These are phyloP conservation scores for Elysia chlorotica DNA, from an alignment of 1,140 invertebrate species.

Conservation along the genomic window DNA sequence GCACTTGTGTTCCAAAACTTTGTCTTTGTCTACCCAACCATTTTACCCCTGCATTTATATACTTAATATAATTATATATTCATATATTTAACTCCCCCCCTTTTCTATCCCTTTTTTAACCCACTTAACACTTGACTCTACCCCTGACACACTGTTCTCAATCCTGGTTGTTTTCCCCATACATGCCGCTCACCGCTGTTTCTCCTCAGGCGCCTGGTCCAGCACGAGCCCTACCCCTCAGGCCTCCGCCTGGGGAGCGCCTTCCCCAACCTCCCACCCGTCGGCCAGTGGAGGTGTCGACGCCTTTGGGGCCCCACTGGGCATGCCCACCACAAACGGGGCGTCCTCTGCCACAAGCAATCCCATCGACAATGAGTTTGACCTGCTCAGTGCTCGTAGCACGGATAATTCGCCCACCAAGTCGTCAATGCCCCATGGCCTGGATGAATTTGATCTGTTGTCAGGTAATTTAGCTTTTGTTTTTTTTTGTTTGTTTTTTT, in stretches of 20 bases:
- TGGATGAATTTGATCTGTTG: constrained; percentile 27
- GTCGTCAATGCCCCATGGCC: constrained; percentile 6
- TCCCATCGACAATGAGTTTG: constrained; percentile 55
- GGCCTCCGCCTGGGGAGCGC: constrained; percentile 34
- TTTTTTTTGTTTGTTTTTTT: too few relatives aligned
- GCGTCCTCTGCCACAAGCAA: constrained; percentile 23
- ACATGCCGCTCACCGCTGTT: too few relatives aligned
- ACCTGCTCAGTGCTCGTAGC: constrained; percentile 46
- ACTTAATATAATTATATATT: too few relatives aligned
- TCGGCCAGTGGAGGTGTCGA: constrained; percentile 17
- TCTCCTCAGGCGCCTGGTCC: constrained; percentile 12
- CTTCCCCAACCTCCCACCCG: constrained; percentile 16
- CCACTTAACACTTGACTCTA: too few relatives aligned
- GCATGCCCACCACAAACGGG: constrained; percentile 38
- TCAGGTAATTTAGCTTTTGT: constrained; percentile 6
- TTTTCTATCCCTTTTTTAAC: background rate
- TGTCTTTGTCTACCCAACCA: too few relatives aligned
- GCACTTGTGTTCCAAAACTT: too few relatives aligned
- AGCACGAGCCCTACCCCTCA: constrained; percentile 21
- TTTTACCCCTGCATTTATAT: too few relatives aligned
- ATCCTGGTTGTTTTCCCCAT: too few relatives aligned
- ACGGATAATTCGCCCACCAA: constrained; percentile 39
- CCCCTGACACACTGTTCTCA: too few relatives aligned
- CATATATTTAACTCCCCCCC: background rate
- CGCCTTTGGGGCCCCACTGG: constrained; percentile 26